Evolutionary conservation across 2,888 invertebrate genomes (phyloP), one percentile per base, ranked within the genome.

Genomic region (Oxystoma pomonae): DNA sequence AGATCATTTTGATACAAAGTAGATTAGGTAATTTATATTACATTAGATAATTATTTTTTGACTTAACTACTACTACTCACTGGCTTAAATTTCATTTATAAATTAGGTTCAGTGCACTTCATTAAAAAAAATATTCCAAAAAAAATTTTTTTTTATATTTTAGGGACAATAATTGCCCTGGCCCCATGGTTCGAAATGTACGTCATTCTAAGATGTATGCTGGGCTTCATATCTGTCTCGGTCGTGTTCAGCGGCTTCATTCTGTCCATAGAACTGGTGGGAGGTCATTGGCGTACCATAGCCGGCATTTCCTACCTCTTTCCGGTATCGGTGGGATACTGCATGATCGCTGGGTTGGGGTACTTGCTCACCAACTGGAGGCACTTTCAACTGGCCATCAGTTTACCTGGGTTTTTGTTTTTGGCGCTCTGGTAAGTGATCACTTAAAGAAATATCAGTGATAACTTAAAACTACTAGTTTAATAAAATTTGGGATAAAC

Each of bases 181-280:
- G 86, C 87, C 1, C 87, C 88, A 18, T 88, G 88, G 69, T 90
- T 88, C 78, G 81, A 87, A 69, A 82, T 90, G 67, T 92, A 91
- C 78, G 83, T 90, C 56, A 79, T 86, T 0, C 83, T 92, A 55
- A 82, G 92, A 55, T 86, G 89, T 1, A 74, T 89, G 1, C 84
- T 91, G 76, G 92, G 92, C 0, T 86, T 89, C 70, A 88, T 90
- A 16, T 90, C 90, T 0, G 90, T 91, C n/a, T 90, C 91, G 17
- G 88, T 92, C 57, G 92, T 92, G 20, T 90, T 91, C 77, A 88
- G 91, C 51, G 90, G 90, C 20, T 90, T 92, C 71, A 91, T 92
- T 3, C 81, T 92, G 49, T 87, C 90, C 50, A 90, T 91, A 71
- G 92, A 92, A 77, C 81, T 90, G 61, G 90, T 91, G 1, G 90